A percentile compares a stretch with the other conserved stretches of the same genome.
Conservation (phyloP, 2,797 vertebrate species). For the Acanthurus lineatus region DNA sequence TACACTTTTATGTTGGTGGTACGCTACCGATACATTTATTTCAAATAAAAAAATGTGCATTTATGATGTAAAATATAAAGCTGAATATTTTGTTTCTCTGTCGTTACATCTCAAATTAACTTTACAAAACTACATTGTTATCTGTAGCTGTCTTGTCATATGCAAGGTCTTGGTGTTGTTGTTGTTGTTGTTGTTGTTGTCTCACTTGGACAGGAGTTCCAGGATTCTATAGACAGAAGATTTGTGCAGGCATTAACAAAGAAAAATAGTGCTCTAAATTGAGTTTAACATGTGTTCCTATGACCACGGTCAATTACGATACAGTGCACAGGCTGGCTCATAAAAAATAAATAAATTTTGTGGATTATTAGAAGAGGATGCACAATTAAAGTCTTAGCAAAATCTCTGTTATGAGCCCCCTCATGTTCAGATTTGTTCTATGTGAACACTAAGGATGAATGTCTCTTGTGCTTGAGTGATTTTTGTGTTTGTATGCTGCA, state of each 20-base stretch:
- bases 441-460: slow-evolving; percentile 8
- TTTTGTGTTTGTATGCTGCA: not conserved
- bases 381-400: slow-evolving; percentile 3
- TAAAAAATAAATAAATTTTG: not conserved
- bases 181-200: too few relatives aligned
- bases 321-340: slow-evolving; percentile 1
- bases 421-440: not conserved
- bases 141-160: not conserved
- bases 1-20: not conserved
- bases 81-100: not conserved
- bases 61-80: not conserved
- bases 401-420: slow-evolving; percentile 16
- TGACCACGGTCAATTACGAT: slow-evolving; percentile 1
- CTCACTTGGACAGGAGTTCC: not conserved
- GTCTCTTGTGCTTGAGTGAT: slow-evolving; percentile 23
- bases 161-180: not conserved
- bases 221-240: not conserved
- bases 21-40: not conserved
- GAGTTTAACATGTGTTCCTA: not conserved
- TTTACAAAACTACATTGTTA: not conserved
- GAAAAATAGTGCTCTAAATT: not conserved
- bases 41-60: not conserved
- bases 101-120: not conserved
- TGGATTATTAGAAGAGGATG: not conserved
- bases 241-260: not conserved